phyloP scores from a whole-genome alignment of 1,140 invertebrate genomes.

The Bombyx mori region ASM3026992v2 NC_085116.1:9197001-9197500 shows the following conservation, averaged over 20 bases:
- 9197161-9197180: no score
- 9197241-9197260: slow-evolving; percentile 41
- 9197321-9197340: slow-evolving; percentile 46
- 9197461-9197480: slow-evolving; percentile 1
- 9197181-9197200: not conserved
- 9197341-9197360: slow-evolving; percentile 28
- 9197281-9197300: slow-evolving; percentile 32
- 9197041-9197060: slow-evolving; percentile 45
- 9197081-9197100: slow-evolving; percentile 13
- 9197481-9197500: slow-evolving; percentile 30
- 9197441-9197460: not conserved
- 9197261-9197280: slow-evolving; percentile 21
- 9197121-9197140: slow-evolving; percentile 9
- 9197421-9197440: no score
- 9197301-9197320: slow-evolving; percentile 42
- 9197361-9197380: slow-evolving; percentile 16
- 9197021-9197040: slow-evolving; percentile 36
- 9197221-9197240: slow-evolving; percentile 36
- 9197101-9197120: slow-evolving; percentile 16
- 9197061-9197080: slow-evolving; percentile 23
- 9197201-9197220: slow-evolving; percentile 7
- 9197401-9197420: no score
- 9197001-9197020: slow-evolving; percentile 46
- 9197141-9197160: not conserved
- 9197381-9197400: not conserved